phyloP scores from a whole-genome alignment of 1,140 invertebrate species.

The Drosophila simulans region DNA sequence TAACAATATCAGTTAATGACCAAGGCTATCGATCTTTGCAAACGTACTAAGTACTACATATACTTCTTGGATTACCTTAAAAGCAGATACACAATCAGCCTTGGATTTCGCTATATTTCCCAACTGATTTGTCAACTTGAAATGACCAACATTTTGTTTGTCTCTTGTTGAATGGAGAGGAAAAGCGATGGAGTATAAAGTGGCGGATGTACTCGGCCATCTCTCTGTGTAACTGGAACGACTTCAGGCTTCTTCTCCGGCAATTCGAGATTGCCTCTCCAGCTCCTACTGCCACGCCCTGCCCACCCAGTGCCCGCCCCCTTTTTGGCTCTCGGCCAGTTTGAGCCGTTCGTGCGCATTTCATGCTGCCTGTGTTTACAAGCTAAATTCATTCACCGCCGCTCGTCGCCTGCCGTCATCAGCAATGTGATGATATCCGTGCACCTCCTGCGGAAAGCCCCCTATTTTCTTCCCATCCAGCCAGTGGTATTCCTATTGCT shows the following conservation, averaged over 20 bases:
- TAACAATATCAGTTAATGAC: not conserved
- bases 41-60: no score
- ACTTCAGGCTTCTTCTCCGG: slow-evolving; percentile 32
- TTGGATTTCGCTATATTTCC: slow-evolving; percentile 16
- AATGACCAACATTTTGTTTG: slow-evolving; percentile 21
- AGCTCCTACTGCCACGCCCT: not conserved
- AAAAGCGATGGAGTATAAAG: not conserved
- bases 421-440: slow-evolving; percentile 45
- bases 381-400: slow-evolving; percentile 42
- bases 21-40: no score
- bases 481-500: slow-evolving; percentile 7
- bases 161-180: slow-evolving; percentile 4
- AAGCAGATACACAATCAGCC: not conserved
- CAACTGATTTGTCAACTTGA: slow-evolving; percentile 9
- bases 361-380: slow-evolving; percentile 52
- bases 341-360: slow-evolving; percentile 36
- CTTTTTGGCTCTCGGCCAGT: slow-evolving; percentile 42
- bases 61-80: not conserved
- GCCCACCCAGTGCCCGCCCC: not conserved
- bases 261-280: slow-evolving; percentile 45
- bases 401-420: slow-evolving; percentile 30
- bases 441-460: not conserved
- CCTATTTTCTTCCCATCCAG: not conserved
- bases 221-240: slow-evolving; percentile 44
- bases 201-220: slow-evolving; percentile 18